Percentiles rank a stretch among this genome's conserved stretches.
Conservation (phyloP, 1,140 invertebrate genomes). For the Hyposmocoma kahamanoa region DNA sequence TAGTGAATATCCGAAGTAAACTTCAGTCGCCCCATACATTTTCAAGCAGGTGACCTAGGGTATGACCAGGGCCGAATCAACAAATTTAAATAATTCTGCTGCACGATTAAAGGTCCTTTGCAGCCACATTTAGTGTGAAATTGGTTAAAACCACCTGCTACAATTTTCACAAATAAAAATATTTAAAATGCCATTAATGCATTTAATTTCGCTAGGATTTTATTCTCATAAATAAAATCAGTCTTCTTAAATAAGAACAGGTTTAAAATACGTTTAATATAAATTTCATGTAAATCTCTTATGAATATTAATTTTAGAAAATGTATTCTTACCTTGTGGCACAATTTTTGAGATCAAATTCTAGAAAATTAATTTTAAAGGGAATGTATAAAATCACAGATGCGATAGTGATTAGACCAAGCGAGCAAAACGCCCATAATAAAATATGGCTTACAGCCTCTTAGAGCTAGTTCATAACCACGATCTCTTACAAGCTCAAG, state of each 20-base stretch:
- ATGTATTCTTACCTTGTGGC: too few species aligned
- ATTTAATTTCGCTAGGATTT: neutral
- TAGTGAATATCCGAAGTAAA: too few species aligned
- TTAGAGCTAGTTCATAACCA: too few species aligned
- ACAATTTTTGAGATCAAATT: neutral
- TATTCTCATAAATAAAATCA: constrained; percentile 32
- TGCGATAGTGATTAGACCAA: neutral
- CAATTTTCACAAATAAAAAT: neutral
- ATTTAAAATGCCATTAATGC: neutral
- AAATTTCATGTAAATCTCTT: constrained; percentile 25
- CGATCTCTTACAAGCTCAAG: too few species aligned
- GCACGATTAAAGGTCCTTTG: too few species aligned
- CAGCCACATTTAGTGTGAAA: too few species aligned
- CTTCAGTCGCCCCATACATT: too few species aligned
- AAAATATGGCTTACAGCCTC: neutral
- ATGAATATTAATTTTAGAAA: too few species aligned
- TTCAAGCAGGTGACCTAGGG: too few species aligned
- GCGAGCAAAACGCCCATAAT: neutral
- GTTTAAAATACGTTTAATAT: neutral
- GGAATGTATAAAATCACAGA: constrained; percentile 17
- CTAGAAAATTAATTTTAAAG: constrained; percentile 4
- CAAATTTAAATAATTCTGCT: too few species aligned
- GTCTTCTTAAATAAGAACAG: constrained; percentile 14
- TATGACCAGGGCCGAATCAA: too few species aligned
- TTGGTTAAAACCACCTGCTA: too few species aligned